Evolutionary conservation across 1,140 invertebrate genomes (phyloP), one percentile per base, ranked within the genome.

Genomic region (Neodiprion pinetum): DNA sequence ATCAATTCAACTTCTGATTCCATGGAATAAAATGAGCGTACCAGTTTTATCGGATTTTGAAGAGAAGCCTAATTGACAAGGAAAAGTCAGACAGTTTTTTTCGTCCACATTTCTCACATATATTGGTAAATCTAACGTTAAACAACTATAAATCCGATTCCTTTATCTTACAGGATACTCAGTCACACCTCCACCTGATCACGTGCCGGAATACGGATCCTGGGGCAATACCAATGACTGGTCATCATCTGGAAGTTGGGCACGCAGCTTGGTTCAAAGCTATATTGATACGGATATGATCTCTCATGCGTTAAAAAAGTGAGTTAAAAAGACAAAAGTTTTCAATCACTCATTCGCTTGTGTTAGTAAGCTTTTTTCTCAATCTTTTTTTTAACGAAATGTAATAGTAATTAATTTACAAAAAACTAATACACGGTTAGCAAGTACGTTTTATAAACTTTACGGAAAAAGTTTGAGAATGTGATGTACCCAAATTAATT

Each of bases 221-320:
- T 28, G 70, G 11, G 72, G 70, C 1, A 72, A 73, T 66, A 73
- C 9, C 21, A 77, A 73, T 28, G 74, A 78, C 66, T 73, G 73
- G 73, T 61, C 74, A 17, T 72, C 76, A 67, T 11, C 67, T 76
- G 73, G 11, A 75, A 74, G 72, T 48, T 74, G 72, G 23, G 76
- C 71, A 1, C 70, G 76, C 12, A 75, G 66, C 40, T 67, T 68
- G 21, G 28, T 72, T 9, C 14, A 69, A 11, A 69, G n/a, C 21
- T 69, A 69, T 14, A 69, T 69, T 21, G 67, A 69, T 23, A 69
- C 67, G 11, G 40, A 69, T 23, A 14, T 69, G 11, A 12, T 69
- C 40, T 17, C 17, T 23, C 67, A 47, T 12, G 40, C 40, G 0
- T 47, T 69, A 21, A 69, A 69, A 69, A 69, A 47, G 67, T 69